Conservation (phyloP, 2,113 vertebrate genomes). For the Gallinago paraguaiae region DNA sequence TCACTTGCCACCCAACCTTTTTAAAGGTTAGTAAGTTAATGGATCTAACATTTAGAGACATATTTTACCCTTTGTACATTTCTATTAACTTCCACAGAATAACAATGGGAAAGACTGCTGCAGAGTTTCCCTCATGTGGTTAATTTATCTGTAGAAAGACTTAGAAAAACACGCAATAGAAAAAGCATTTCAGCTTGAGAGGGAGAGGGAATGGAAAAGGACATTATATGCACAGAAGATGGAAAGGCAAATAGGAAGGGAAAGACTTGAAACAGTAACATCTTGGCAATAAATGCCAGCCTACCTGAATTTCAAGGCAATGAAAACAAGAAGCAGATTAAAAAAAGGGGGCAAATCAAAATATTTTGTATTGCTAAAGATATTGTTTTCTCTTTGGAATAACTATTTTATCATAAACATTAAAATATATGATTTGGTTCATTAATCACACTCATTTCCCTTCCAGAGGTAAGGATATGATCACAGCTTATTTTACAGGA, state of each 20-base stretch:
- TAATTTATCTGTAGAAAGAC: not conserved
- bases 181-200: not conserved
- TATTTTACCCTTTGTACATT: not conserved
- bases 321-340: conserved; percentile 48
- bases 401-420: conserved; percentile 59
- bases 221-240: not conserved
- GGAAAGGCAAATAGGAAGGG: conserved; percentile 28
- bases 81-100: not conserved
- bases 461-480: conserved; percentile 37
- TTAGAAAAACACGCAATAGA: not conserved
- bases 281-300: conserved; percentile 20
- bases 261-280: not conserved
- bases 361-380: conserved; percentile 59
- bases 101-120: not conserved
- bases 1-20: conserved; percentile 5
- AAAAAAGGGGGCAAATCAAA: conserved; percentile 45
- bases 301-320: not conserved
- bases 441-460: conserved; percentile 74
- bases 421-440: conserved; percentile 73
- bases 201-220: not conserved
- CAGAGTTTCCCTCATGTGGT: not conserved
- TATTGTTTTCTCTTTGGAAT: conserved; percentile 65
- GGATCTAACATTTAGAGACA: not conserved
- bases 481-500: conserved; percentile 50
- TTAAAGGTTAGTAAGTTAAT: conserved; percentile 10